Evolutionary conservation across 2,888 invertebrate species (phyloP).

Genomic region (Drosophila peninsularis): DNA sequence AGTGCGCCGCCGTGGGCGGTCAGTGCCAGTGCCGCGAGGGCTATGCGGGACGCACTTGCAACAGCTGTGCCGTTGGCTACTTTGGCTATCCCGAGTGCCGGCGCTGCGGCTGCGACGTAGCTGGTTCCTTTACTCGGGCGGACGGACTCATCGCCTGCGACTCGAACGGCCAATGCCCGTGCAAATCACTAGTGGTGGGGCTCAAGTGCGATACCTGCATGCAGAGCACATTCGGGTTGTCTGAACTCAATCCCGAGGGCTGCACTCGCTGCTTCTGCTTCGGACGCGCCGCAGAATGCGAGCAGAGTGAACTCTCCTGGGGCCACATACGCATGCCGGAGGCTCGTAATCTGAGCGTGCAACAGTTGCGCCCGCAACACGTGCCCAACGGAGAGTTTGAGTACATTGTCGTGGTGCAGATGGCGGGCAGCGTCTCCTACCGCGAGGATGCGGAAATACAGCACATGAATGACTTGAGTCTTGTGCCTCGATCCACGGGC

Average conservation of each 20-base stretch:
- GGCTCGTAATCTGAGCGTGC: slow-evolving; percentile 85
- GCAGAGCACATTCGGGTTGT: slow-evolving; percentile 94
- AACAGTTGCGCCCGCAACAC: slow-evolving; percentile 78
- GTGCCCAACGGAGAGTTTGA: slow-evolving; percentile 82
- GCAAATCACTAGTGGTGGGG: slow-evolving; percentile 95
- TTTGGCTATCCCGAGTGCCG: slow-evolving; percentile 95
- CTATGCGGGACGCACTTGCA: slow-evolving; percentile 91
- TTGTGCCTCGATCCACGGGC: slow-evolving; percentile 87
- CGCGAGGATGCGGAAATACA: slow-evolving; percentile 85
- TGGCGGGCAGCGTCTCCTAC: slow-evolving; percentile 80
- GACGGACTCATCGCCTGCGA: slow-evolving; percentile 89
- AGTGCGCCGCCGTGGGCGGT: slow-evolving; percentile 86
- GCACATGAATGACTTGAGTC: slow-evolving; percentile 86
- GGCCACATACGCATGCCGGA: slow-evolving; percentile 89
- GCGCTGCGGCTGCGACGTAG: slow-evolving; percentile 92
- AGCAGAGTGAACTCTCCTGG: slow-evolving; percentile 93
- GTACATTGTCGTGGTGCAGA: slow-evolving; percentile 84
- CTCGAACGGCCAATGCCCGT: slow-evolving; percentile 92
- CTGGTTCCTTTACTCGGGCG: slow-evolving; percentile 88
- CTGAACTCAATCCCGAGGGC: slow-evolving; percentile 91
- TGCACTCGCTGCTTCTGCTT: slow-evolving; percentile 99
- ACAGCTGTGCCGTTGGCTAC: slow-evolving; percentile 92
- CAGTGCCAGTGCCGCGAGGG: slow-evolving; percentile 92
- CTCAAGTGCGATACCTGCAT: slow-evolving; percentile 93
- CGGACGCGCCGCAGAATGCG: slow-evolving; percentile 92